Conservation (phyloP, 2,797 vertebrate genomes). For the Ara ararauna region DNA sequence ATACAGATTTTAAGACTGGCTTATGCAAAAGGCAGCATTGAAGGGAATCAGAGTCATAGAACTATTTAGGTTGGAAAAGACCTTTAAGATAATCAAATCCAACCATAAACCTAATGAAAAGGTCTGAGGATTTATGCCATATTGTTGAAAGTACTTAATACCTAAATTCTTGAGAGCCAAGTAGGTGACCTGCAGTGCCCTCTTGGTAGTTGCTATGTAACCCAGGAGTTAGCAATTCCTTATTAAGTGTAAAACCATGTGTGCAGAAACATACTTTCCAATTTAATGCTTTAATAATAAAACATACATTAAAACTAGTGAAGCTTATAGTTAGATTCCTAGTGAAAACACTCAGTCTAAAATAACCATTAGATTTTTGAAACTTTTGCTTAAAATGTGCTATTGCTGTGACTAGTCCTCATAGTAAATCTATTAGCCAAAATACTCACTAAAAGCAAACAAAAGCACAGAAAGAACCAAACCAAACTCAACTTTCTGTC, state of each 20-base stretch:
- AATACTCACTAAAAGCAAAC: constrained; percentile 32
- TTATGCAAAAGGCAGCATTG: background rate
- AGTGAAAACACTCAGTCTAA: background rate
- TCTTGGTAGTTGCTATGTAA: background rate
- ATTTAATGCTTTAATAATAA: background rate
- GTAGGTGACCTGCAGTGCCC: background rate
- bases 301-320: background rate
- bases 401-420: background rate
- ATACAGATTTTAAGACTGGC: background rate
- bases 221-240: background rate
- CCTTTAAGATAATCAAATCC: background rate
- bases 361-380: background rate
- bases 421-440: constrained; percentile 20
- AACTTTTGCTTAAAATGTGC: constrained; percentile 6
- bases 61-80: background rate
- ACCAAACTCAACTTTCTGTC: constrained; percentile 2
- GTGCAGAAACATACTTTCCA: background rate
- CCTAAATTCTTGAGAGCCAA: background rate
- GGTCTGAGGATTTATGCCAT: background rate
- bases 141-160: background rate
- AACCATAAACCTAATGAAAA: background rate
- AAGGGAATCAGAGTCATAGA: background rate
- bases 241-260: background rate
- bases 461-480: background rate
- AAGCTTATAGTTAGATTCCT: background rate